A percentile compares a stretch with the other conserved stretches of the same genome.
Evolutionary conservation across 2,888 invertebrate genomes (phyloP).

Genomic region (Leptopilina syphax): DNA sequence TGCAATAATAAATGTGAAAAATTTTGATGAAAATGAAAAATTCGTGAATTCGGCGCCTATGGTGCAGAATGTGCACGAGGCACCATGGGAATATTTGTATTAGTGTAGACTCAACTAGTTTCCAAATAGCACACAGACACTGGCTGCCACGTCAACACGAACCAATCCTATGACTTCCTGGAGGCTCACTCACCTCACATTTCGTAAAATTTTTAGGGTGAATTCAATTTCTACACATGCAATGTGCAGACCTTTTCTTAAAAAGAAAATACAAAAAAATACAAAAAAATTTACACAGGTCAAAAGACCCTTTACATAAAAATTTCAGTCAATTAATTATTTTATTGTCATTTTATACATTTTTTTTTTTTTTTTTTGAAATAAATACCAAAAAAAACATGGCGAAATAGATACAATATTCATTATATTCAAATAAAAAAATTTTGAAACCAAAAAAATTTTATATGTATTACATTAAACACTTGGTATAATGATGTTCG

Average conservation of each 20-base stretch:
- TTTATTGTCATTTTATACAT: too few species aligned
- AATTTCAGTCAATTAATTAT: too few species aligned
- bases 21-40: background rate
- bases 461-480: too few species aligned
- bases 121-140: background rate
- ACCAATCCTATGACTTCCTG: conserved; percentile 34
- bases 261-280: background rate
- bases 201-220: conserved; percentile 18
- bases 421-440: too few species aligned
- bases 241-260: conserved; percentile 16
- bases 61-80: conserved; percentile 30
- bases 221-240: conserved; percentile 1
- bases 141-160: conserved; percentile 24
- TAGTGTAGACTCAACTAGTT: conserved; percentile 19
- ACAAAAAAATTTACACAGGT: too few species aligned
- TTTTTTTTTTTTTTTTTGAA: too few species aligned
- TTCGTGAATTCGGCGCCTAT: conserved; percentile 20
- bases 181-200: background rate
- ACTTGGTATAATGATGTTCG: too few species aligned
- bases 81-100: conserved; percentile 19
- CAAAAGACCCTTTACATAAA: too few species aligned
- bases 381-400: too few species aligned
- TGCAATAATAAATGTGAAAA: background rate
- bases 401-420: too few species aligned
- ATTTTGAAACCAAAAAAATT: too few species aligned